A percentile compares a stretch with the other conserved stretches of the same genome.
Conservation (phyloP, 2,113 vertebrate genomes). For the Cygnus atratus region DNA sequence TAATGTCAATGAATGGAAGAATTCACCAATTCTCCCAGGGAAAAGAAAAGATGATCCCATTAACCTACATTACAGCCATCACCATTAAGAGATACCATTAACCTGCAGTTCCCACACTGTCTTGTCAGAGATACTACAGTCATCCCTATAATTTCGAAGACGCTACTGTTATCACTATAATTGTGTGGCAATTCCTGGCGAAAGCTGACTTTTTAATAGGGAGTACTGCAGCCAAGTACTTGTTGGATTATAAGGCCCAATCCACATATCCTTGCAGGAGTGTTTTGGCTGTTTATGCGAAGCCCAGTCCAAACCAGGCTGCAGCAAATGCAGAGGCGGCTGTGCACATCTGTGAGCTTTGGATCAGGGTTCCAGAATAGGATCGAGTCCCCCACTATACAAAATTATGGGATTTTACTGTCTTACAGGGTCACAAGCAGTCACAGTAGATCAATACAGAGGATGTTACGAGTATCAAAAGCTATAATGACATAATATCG, state of each 20-base stretch:
- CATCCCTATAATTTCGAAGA: not conserved
- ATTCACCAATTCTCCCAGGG: constrained; percentile 50
- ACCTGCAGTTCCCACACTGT: constrained; percentile 18
- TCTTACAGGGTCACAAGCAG: not conserved
- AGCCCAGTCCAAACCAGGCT: not conserved
- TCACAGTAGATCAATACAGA: not conserved
- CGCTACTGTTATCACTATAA: not conserved
- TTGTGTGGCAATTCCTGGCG: not conserved
- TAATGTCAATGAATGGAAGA: constrained; percentile 53
- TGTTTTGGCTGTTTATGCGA: not conserved
- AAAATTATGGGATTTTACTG: not conserved
- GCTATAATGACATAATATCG: not conserved
- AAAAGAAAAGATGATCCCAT: constrained; percentile 60
- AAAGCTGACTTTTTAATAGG: not conserved
- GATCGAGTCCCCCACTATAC: not conserved
- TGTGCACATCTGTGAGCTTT: not conserved
- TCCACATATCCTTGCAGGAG: accelerated
- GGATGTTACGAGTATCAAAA: not conserved
- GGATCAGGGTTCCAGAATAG: not conserved
- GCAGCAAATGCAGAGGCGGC: not conserved
- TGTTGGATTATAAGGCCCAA: not conserved
- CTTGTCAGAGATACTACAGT: not conserved
- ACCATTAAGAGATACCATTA: constrained; percentile 51
- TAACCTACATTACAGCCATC: constrained; percentile 58
- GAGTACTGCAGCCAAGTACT: not conserved